Evolutionary conservation across 2,797 vertebrate species (phyloP).

Genomic region (Masticophis lateralis): DNA sequence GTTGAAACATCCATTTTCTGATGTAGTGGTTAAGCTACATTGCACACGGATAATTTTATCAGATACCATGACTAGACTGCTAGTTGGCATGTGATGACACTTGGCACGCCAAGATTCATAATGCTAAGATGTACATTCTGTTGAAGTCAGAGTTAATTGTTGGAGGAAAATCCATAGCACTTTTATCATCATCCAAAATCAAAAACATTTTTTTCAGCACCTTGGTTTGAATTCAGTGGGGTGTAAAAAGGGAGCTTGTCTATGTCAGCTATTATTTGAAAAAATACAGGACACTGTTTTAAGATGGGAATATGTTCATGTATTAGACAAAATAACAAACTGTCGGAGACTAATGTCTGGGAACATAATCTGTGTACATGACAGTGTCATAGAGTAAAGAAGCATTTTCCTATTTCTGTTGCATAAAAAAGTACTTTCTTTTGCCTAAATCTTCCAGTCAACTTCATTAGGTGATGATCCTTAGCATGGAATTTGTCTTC

Average conservation of each 20-base stretch:
- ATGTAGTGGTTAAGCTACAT: neutral
- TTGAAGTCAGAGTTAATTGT: neutral
- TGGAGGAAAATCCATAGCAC: neutral
- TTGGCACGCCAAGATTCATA: neutral
- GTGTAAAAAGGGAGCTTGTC: neutral
- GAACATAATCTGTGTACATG: neutral
- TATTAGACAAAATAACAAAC: neutral
- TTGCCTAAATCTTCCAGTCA: neutral
- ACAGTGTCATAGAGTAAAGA: neutral
- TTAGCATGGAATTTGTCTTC: neutral
- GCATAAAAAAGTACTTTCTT: neutral
- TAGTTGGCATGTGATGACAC: neutral
- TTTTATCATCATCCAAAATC: neutral
- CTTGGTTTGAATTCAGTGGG: neutral
- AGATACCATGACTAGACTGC: neutral
- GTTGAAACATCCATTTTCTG: slow-evolving; percentile 2
- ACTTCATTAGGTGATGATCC: neutral
- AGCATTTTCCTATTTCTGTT: neutral
- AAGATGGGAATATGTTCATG: neutral
- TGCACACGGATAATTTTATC: neutral
- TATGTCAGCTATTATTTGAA: neutral
- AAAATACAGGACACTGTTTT: neutral
- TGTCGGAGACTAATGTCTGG: neutral
- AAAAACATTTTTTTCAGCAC: neutral
- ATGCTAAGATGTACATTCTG: neutral